Evolutionary conservation across 2,113 vertebrate genomes (phyloP), one percentile per base, ranked within the genome.

Genomic region (Pithys albifrons): DNA sequence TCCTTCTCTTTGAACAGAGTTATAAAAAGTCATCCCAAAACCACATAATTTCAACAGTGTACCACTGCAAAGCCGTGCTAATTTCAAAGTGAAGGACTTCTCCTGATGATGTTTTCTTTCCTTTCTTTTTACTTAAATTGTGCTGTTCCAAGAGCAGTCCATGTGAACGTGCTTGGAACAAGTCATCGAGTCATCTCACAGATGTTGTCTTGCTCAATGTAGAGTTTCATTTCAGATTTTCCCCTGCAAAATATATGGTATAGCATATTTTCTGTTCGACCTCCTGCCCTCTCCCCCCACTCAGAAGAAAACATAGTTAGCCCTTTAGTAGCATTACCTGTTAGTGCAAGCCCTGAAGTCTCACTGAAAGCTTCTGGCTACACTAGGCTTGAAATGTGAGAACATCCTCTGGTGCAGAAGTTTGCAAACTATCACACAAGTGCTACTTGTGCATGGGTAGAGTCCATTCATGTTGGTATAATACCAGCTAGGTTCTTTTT

Each of bases 1-100:
- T 93, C 43, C 27, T 80, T 94, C 49, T 92, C 70, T 95, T 86
- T 82, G 88, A 81, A 84, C 19, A 67, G 39, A 65, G 28, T 78
- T 79, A 27, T 4, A 58, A 74, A 45, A 91, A 83, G 55, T 70
- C 31, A 75, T 71, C 71, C 89, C 49, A 73, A 35, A 94, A 91
- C 45, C 62, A 59, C 17, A 35, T 81, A 13, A 71, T 85, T 92
- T 66, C 41, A 85, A 6, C 7, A 27, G n/a, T 3, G 0, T 88
- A 49, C 66, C 31, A 27, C 27, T 70, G 28, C 28, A 75, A 75
- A 92, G 8, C 46, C 11, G 9, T 28, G 7, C 19, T 75, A 29
- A 82, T 48, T 79, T 69, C 25, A 24, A 45, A 64, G 45, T 25
- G 19, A 76, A 43, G 75, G 55, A 6, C 75, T 80, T 73, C 15